Base-by-base conservation (phyloP, 2,888 invertebrate genomes). In the Agrochola lychnidis region DNA sequence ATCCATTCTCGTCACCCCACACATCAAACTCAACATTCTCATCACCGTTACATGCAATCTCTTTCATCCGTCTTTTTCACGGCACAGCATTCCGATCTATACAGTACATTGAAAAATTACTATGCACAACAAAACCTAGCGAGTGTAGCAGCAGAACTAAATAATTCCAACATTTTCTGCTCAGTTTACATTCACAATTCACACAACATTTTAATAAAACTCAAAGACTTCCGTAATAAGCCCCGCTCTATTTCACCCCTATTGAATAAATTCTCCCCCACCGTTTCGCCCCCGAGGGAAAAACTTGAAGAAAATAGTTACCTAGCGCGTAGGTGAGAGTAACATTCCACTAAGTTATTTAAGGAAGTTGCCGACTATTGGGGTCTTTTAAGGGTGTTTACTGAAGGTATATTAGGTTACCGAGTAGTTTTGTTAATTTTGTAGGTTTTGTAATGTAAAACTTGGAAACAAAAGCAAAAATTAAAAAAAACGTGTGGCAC, bases 301-400 rank as follows among this genome's bases (percentile, higher is more conserved):
- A 76, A 85, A 71, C 57, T 82, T 70, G 53, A 69, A 53, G 76
- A 45, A 73, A 70, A 71, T 66, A 66, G 59, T 62, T 59, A 25
- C 42, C 14, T 57, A 48, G 22, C 36, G 67, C 63, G 81, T 77
- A 78, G 74, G 86, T 85, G 79, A 73, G 30, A 64, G 75, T 73
- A 77, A 84, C 70, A 63, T 76, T 78, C 70, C 57, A 56, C 59
- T 82, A 68, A 85, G 72, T 81, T 81, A 82, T 76, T 85, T 83
- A 63, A 30, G 59, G 72, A 80, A 72, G 51, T 72, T 63, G n/a
- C 22, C 51, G 61, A 45, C 30, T 64, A 59, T 66, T 51, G 40
- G 42, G 64, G 56, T 68, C 19, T 53, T 72, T 76, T 76, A 63
- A 63, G 69, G 14, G 56, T 63, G 57, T 70, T 84, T 70, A 72